Percentiles rank a stretch among this genome's conserved stretches.
Evolutionary conservation across 2,113 vertebrate genomes (phyloP).

Genomic region (Semnopithecus entellus): DNA sequence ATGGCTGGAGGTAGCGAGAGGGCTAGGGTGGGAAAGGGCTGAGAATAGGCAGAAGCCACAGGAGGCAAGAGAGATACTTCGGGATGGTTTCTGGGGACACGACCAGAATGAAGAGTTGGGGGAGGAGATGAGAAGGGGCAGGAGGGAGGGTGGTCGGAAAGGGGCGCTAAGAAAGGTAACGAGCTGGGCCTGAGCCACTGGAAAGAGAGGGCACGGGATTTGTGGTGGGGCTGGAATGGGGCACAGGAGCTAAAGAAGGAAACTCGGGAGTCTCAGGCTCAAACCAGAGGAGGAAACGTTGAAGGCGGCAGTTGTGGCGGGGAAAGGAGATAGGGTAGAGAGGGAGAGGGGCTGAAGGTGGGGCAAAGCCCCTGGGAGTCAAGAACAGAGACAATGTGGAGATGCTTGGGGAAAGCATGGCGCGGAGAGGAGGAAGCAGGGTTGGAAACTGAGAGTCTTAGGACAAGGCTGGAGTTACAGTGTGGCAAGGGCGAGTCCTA

Average conservation of each 20-base stretch:
- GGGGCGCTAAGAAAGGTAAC: background rate
- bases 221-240: background rate
- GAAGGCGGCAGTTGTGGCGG: background rate
- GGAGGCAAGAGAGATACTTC: too few relatives aligned
- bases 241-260: background rate
- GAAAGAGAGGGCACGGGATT: background rate
- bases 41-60: background rate
- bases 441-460: background rate
- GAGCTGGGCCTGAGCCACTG: background rate
- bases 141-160: background rate
- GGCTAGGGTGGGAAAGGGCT: background rate
- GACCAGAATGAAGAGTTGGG: background rate
- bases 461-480: background rate
- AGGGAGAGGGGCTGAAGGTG: background rate
- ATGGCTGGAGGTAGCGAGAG: background rate
- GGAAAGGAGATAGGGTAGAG: background rate
- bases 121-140: background rate
- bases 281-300: background rate
- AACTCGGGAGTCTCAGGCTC: background rate
- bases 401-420: too few relatives aligned
- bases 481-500: background rate
- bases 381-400: background rate
- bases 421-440: fast-evolving
- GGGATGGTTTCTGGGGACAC: background rate
- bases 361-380: fast-evolving